phyloP scores from a whole-genome alignment of 2,888 invertebrate genomes.

The Odontothrips loti region DNA sequence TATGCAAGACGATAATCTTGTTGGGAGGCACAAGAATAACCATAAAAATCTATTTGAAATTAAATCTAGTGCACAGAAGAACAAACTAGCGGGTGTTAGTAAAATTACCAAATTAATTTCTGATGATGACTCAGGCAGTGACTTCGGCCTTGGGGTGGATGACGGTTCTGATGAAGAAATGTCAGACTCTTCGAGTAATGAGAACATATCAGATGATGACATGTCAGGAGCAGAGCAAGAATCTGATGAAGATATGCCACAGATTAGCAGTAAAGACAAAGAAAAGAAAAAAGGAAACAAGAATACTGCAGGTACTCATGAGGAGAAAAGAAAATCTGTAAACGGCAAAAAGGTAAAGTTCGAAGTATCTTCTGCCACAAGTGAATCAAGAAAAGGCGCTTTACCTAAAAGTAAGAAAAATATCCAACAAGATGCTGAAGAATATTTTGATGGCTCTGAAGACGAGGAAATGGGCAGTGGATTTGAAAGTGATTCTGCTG shows the following conservation, averaged over 20 bases:
- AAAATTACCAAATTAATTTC: neutral
- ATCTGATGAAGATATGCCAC: conserved; percentile 33
- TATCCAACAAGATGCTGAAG: conserved; percentile 31
- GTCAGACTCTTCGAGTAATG: conserved; percentile 31
- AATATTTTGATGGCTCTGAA: conserved; percentile 36
- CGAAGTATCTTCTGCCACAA: conserved; percentile 27
- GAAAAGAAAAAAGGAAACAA: neutral
- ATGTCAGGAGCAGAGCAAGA: conserved; percentile 35
- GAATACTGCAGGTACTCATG: neutral
- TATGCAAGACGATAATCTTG: conserved; percentile 36
- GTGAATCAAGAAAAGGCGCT: neutral
- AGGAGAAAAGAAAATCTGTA: conserved; percentile 34
- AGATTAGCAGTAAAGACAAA: conserved; percentile 33
- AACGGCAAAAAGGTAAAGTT: conserved; percentile 31
- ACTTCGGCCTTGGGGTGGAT: conserved; percentile 42
- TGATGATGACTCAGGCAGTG: conserved; percentile 33
- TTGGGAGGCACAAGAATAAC: conserved; percentile 34
- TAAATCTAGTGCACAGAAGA: conserved; percentile 21
- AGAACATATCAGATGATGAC: conserved; percentile 35
- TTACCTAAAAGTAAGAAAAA: conserved; percentile 32
- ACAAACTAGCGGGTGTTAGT: neutral
- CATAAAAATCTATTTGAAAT: conserved; percentile 30
- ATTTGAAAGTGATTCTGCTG: conserved; percentile 34
- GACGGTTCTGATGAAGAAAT: conserved; percentile 35
- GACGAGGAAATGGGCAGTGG: conserved; percentile 38